These are phyloP conservation scores for Flabesymbios commensalis DNA, from an alignment of 2,888 invertebrate genomes.

Conservation along the genomic window DNA sequence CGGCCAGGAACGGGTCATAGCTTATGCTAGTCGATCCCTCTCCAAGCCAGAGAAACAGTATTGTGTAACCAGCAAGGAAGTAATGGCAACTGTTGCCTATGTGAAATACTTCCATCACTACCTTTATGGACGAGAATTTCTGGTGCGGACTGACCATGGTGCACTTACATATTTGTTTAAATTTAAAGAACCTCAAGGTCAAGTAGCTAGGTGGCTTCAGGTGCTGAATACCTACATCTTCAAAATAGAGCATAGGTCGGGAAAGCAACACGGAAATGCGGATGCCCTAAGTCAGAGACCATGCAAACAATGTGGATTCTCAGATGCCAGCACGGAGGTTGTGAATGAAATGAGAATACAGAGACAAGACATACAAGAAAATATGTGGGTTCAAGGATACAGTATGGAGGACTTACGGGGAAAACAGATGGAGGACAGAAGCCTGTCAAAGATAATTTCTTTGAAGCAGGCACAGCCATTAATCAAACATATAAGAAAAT, in stretches of 20 bases:
- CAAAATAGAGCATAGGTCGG: not conserved
- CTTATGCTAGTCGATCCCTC: constrained; percentile 12
- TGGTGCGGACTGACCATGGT: constrained; percentile 13
- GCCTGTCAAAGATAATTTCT: not conserved
- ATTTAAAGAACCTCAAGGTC: constrained; percentile 7
- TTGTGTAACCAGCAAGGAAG: constrained; percentile 6
- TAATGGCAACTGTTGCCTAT: constrained; percentile 6
- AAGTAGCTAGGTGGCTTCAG: constrained; percentile 10
- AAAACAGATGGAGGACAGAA: no score
- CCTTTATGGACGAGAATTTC: constrained; percentile 6
- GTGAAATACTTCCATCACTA: constrained; percentile 17
- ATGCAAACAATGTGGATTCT: not conserved
- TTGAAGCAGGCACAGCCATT: not conserved
- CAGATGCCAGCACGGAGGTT: no score
- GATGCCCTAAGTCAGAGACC: not conserved
- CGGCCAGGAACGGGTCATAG: constrained; percentile 13
- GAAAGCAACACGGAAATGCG: constrained; percentile 1
- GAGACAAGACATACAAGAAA: no score
- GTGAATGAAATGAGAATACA: no score
- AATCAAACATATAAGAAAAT: no score
- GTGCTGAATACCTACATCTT: not conserved
- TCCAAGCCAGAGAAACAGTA: not conserved
- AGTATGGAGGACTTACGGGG: no score
- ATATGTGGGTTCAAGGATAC: no score
- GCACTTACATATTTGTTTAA: not conserved